Percentiles rank a stretch among this genome's conserved stretches.
These are phyloP conservation scores for Erinaceus europaeus DNA, from an alignment of 2,113 vertebrate species.

Conservation along the genomic window DNA sequence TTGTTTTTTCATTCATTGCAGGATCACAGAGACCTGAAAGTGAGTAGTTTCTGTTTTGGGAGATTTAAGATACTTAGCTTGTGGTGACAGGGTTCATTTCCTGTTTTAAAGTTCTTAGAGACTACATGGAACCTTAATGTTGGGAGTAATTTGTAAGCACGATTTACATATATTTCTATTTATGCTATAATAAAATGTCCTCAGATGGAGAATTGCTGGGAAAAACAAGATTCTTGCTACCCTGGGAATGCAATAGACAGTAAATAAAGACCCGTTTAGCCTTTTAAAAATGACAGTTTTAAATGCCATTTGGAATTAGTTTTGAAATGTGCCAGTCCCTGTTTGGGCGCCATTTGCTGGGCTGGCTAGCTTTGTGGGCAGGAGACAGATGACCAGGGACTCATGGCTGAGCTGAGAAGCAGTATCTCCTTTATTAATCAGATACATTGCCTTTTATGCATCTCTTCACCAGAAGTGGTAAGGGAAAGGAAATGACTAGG, in stretches of 20 bases:
- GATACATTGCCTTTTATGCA: too few species aligned
- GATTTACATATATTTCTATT: conserved; percentile 49
- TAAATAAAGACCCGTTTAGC: conserved; percentile 42
- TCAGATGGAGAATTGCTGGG: conserved; percentile 28
- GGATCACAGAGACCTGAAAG: conserved; percentile 21
- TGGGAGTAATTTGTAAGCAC: conserved; percentile 38
- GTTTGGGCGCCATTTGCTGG: too few species aligned
- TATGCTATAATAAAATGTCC: conserved; percentile 53
- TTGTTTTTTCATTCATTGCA: background rate
- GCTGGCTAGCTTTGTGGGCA: too few species aligned
- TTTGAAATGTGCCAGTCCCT: too few species aligned
- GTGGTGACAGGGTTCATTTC: conserved; percentile 23
- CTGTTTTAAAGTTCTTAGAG: conserved; percentile 51
- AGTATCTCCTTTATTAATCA: too few species aligned
- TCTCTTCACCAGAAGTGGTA: too few species aligned
- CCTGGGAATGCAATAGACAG: background rate
- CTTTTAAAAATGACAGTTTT: conserved; percentile 45
- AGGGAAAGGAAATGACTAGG: too few species aligned
- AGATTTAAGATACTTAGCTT: conserved; percentile 18
- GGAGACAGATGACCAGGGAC: too few species aligned
- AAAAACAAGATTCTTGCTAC: conserved; percentile 20
- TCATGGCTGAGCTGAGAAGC: too few species aligned
- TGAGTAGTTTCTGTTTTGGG: background rate
- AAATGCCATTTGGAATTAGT: conserved; percentile 52
- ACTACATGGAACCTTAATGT: conserved; percentile 16